Evolutionary conservation across 2,888 invertebrate genomes (phyloP).

Genomic region (Parelbella ahira): DNA sequence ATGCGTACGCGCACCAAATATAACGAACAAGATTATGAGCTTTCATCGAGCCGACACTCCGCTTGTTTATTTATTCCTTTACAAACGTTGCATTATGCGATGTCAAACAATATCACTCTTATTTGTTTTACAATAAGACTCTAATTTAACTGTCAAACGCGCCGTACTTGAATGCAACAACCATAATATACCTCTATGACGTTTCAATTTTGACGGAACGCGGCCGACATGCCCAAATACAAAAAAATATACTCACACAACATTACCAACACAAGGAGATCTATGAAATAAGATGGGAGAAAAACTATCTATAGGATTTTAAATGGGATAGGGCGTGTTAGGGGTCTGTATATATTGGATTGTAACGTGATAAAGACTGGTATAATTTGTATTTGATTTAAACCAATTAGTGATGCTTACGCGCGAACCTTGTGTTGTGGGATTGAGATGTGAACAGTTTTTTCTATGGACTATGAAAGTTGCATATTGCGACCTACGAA

Average conservation of each 20-base stretch:
- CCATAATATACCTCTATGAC: conserved; percentile 46
- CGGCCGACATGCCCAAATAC: conserved; percentile 34
- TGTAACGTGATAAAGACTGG: conserved; percentile 44
- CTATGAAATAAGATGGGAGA: conserved; percentile 28
- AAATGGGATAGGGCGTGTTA: conserved; percentile 25
- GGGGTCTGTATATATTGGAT: conserved; percentile 41
- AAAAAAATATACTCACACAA: conserved; percentile 35
- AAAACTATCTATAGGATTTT: conserved; percentile 20
- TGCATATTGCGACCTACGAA: conserved; percentile 29
- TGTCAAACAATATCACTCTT: background rate
- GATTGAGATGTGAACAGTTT: conserved; percentile 43
- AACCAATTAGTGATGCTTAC: conserved; percentile 78
- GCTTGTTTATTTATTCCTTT: conserved; percentile 50
- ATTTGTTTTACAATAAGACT: background rate
- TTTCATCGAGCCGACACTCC: conserved; percentile 52
- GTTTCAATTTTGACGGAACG: conserved; percentile 62
- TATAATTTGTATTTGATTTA: conserved; percentile 72
- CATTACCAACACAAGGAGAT: conserved; percentile 42
- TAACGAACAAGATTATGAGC: conserved; percentile 65
- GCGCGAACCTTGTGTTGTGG: conserved; percentile 52
- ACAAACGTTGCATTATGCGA: conserved; percentile 29
- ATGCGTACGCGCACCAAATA: conserved; percentile 52
- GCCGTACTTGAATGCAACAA: background rate
- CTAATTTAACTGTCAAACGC: background rate
- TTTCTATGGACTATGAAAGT: conserved; percentile 39